Evolutionary conservation across 2,888 invertebrate genomes (phyloP).

Genomic region (Dyspetes luteomarginatus): DNA sequence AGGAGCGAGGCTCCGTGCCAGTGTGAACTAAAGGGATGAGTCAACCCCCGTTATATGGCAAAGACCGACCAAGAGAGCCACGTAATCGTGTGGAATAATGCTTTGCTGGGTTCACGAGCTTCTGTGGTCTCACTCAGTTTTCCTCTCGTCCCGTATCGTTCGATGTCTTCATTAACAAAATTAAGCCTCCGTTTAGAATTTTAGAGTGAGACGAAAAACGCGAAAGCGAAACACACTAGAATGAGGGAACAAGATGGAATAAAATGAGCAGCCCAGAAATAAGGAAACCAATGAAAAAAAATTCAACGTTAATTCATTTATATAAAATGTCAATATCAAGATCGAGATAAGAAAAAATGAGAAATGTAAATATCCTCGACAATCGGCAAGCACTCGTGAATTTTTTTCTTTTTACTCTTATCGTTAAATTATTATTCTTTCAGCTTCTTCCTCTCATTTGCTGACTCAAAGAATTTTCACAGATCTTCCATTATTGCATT

Average conservation of each 20-base stretch:
- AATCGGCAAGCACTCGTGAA: neutral
- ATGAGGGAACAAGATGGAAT: neutral
- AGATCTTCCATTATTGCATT: neutral
- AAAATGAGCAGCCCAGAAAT: too few relatives aligned
- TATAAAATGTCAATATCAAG: neutral
- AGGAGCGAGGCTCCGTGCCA: neutral
- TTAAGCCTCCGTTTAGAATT: too few relatives aligned
- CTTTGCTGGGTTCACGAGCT: too few relatives aligned
- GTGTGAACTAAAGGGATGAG: constrained; percentile 5
- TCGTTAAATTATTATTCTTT: neutral
- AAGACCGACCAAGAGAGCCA: constrained; percentile 29
- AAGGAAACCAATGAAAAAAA: neutral
- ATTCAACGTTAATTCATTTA: neutral
- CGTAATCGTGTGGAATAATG: constrained; percentile 36
- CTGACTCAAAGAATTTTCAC: neutral
- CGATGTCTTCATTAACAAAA: too few relatives aligned
- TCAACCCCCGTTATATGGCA: constrained; percentile 3
- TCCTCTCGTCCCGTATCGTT: too few relatives aligned
- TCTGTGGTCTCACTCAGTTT: too few relatives aligned
- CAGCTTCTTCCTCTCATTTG: neutral
- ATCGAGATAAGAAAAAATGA: neutral
- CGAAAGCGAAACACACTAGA: neutral
- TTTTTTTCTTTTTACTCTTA: neutral
- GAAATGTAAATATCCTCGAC: neutral
- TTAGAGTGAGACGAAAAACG: too few relatives aligned